Evolutionary conservation across 2,888 invertebrate species (phyloP).

Genomic region (Plebejus anna): DNA sequence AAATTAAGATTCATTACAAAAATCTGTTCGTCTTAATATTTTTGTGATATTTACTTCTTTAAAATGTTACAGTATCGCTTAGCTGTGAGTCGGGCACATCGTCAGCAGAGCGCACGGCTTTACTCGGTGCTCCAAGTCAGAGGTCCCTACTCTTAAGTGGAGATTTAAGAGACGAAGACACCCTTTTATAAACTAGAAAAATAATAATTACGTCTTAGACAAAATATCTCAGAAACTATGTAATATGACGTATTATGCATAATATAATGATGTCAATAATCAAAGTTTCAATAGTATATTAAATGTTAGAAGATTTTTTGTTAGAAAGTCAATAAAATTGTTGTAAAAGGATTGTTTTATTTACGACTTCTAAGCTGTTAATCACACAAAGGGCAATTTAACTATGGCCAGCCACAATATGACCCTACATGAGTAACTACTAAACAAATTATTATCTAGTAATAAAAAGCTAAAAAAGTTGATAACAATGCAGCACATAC

Average conservation of each 20-base stretch:
- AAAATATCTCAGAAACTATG: slow-evolving; percentile 3
- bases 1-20: not conserved
- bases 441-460: not conserved
- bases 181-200: slow-evolving; percentile 82
- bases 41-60: not conserved
- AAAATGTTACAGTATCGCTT: slow-evolving; percentile 72
- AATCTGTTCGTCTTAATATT: not conserved
- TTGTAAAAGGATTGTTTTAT: slow-evolving; percentile 3
- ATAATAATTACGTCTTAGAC: not conserved
- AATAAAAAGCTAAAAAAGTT: not conserved
- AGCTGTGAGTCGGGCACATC: slow-evolving; percentile 82
- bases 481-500: not conserved
- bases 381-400: not conserved
- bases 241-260: not conserved
- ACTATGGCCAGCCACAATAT: slow-evolving; percentile 1
- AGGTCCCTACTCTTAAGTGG: slow-evolving; percentile 88
- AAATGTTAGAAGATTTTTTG: not conserved
- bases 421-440: not conserved
- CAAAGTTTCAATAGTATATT: not conserved
- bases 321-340: not conserved
- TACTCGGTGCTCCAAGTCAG: slow-evolving; percentile 86
- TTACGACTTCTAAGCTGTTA: not conserved
- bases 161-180: slow-evolving; percentile 92
- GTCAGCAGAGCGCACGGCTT: slow-evolving; percentile 82
- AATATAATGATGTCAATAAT: slow-evolving; percentile 2